Conservation (phyloP, 1,140 invertebrate genomes). For the Anastatus disparis region DNA sequence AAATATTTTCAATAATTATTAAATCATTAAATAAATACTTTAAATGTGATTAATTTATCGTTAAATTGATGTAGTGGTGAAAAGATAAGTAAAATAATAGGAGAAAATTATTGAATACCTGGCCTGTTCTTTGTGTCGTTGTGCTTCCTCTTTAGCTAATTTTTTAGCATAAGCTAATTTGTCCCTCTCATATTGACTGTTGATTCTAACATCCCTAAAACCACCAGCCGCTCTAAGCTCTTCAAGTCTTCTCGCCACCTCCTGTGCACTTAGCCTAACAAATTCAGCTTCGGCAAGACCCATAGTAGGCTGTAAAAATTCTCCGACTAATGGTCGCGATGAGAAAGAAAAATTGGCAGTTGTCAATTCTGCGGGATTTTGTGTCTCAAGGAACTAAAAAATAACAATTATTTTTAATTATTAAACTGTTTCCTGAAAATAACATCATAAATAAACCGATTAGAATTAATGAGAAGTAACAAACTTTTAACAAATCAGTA, state of each 20-base stretch:
- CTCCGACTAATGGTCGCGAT: conserved; percentile 86
- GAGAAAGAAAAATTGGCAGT: conserved; percentile 93
- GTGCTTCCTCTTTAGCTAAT: conserved; percentile 68
- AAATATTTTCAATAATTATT: not conserved
- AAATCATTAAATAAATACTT: too few species aligned
- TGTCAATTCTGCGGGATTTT: conserved; percentile 79
- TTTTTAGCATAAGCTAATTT: conserved; percentile 71
- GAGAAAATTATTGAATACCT: conserved; percentile 54
- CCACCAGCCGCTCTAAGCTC: conserved; percentile 68
- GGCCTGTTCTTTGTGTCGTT: conserved; percentile 71
- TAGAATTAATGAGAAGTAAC: conserved; percentile 3
- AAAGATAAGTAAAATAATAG: too few species aligned
- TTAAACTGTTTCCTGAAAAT: too few species aligned
- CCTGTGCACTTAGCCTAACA: conserved; percentile 64
- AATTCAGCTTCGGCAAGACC: conserved; percentile 63
- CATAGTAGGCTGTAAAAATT: conserved; percentile 80
- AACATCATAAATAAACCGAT: too few species aligned
- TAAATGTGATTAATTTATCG: too few species aligned
- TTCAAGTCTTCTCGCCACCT: conserved; percentile 69
- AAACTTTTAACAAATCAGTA: conserved; percentile 78
- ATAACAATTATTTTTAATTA: too few species aligned
- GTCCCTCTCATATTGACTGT: conserved; percentile 68
- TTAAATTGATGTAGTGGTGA: too few species aligned
- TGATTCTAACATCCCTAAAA: conserved; percentile 58
- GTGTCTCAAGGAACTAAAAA: conserved; percentile 79